These are phyloP conservation scores for Argyrosomus regius DNA, from an alignment of 2,797 vertebrate genomes.

Conservation along the genomic window DNA sequence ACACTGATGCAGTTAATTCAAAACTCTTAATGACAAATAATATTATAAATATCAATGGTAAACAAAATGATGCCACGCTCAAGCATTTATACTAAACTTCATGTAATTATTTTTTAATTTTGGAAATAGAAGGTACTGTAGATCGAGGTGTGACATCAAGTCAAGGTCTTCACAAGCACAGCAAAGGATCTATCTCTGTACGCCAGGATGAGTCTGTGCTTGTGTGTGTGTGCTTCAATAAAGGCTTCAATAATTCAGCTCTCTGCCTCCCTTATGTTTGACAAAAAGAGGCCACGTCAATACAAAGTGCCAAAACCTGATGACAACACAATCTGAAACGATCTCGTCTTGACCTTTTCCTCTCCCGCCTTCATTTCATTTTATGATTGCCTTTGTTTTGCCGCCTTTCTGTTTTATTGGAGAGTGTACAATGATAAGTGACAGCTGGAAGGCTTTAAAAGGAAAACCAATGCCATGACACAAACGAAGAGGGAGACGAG, in stretches of 20 bases:
- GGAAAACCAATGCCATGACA: conserved; percentile 5
- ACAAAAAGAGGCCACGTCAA: conserved; percentile 51
- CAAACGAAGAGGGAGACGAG: conserved; percentile 6
- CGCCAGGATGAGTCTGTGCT: background rate
- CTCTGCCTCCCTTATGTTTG: conserved; percentile 32
- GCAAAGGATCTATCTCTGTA: conserved; percentile 1
- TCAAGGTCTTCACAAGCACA: conserved; percentile 27
- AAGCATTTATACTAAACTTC: background rate
- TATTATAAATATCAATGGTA: background rate
- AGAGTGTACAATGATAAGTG: conserved; percentile 36
- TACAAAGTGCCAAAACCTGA: conserved; percentile 41
- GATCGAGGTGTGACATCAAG: background rate
- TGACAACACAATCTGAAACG: conserved; percentile 42
- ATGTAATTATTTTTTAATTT: background rate
- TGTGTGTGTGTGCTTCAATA: conserved; percentile 35
- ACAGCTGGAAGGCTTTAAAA: conserved; percentile 12
- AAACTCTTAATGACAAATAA: background rate
- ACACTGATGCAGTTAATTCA: background rate
- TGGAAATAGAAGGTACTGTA: background rate
- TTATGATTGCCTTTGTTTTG: conserved; percentile 26
- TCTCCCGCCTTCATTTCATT: conserved; percentile 17
- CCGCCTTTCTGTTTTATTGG: conserved; percentile 49
- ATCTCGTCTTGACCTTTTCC: conserved; percentile 41
- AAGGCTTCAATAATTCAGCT: conserved; percentile 61
- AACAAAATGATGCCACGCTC: background rate